Base-by-base conservation (phyloP, 2,797 vertebrate species). In the Darevskia mixta region DNA sequence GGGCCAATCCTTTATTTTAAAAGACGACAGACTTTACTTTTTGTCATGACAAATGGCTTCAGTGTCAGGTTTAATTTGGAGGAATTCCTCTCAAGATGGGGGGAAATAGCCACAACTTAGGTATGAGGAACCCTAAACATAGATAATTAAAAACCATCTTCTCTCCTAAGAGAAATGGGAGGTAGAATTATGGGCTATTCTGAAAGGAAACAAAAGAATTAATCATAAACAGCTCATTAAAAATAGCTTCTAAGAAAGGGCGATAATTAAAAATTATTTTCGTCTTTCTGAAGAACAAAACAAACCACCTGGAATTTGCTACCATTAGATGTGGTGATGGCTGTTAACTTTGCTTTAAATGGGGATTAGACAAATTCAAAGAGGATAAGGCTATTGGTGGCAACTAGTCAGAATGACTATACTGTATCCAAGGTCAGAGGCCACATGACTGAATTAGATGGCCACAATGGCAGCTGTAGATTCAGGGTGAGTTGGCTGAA, bases 21-120 rank as follows among this genome's bases (percentile, higher is more conserved):
- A 83, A 88, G 78, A 94, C 93, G 87, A 25, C 35, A 29, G 80
- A 90, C 32, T 86, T 92, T 77, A 88, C 23, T 92, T 84, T 88
- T 88, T 87, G 88, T 87, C 89, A 92, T 88, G 90, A 89, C 58
- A 94, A 94, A 94, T 91, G 0, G 75, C 77, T 89, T 87, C 87
- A 90, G 35, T 89, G 73, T 85, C 92, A 91, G 3, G 20, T 92
- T 94, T 82, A 90, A 81, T 86, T 92, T 8, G 4, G 75, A 94
- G 61, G 3, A 90, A 86, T 83, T 90, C 85, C 93, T 95, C 23
- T 71, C 86, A 93, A 93, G 71, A 90, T 1, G 90, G 89, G 35
- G 88, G 29, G 94, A 93, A 87, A 38, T 61, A 90, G 43, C 83
- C n/a, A 71, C 85, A 81, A 91, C 85, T 93, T 90, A 87, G 88